phyloP scores from a whole-genome alignment of 53 echinoderm and acorn worm genomes.

The Henricia sp. region DNA sequence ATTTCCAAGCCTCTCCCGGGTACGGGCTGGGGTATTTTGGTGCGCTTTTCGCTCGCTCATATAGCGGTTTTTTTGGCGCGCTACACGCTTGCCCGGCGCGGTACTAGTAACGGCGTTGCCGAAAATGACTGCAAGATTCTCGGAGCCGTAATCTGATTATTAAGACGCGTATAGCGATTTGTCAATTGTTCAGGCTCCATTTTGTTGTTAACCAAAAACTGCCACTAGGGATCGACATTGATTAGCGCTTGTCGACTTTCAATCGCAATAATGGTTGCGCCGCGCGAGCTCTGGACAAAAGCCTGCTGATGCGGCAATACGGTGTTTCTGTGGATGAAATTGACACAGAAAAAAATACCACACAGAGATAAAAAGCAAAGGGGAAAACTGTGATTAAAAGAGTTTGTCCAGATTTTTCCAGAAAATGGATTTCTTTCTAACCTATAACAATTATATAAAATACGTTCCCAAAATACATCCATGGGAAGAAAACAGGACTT shows the following conservation, averaged over 20 bases:
- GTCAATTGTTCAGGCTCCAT: conserved; percentile 68
- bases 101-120: conserved; percentile 5
- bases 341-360: no score
- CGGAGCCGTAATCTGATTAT: conserved; percentile 77
- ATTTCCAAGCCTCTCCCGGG: conserved; percentile 19
- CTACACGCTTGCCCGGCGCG: no score
- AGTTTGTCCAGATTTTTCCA: no score
- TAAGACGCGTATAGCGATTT: conserved; percentile 72
- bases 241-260: conserved; percentile 42
- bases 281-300: conserved; percentile 26
- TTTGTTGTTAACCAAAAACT: conserved; percentile 64
- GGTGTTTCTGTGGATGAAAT: not conserved
- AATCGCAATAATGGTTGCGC: conserved; percentile 50
- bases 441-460: no score
- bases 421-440: no score
- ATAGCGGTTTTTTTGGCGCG: no score
- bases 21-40: not conserved
- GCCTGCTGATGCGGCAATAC: not conserved
- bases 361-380: no score
- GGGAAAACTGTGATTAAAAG: no score
- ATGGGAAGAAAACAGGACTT: no score
- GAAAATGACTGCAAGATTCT: conserved; percentile 68
- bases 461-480: no score
- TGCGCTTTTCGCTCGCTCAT: not conserved
- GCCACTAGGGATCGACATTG: conserved; percentile 56